Conservation (phyloP, 2,888 invertebrate species). For the Hyposoter didymator region DNA sequence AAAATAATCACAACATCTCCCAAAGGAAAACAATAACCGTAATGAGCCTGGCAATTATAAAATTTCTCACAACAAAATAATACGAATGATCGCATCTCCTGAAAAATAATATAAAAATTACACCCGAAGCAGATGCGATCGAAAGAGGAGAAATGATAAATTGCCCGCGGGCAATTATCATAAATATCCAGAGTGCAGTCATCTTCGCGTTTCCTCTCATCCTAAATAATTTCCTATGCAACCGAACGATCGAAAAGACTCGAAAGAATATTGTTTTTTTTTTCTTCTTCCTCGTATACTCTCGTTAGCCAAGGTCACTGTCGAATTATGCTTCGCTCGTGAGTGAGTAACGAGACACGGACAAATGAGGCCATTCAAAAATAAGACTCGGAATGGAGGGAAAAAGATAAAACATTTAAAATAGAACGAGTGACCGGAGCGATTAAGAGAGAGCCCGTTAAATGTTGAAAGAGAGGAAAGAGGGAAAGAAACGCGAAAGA, state of each 20-base stretch:
- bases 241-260: background rate
- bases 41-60: background rate
- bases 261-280: background rate
- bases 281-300: constrained; percentile 5
- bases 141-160: background rate
- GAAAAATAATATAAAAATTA: background rate
- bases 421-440: constrained; percentile 16
- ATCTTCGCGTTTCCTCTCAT: constrained; percentile 15
- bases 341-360: constrained; percentile 33
- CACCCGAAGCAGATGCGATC: background rate
- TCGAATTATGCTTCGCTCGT: constrained; percentile 12
- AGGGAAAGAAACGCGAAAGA: constrained; percentile 42
- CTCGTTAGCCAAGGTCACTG: constrained; percentile 50
- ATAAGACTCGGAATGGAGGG: constrained; percentile 6
- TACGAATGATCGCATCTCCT: background rate
- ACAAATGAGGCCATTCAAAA: constrained; percentile 13
- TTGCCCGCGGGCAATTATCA: constrained; percentile 1
- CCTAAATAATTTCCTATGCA: constrained; percentile 5
- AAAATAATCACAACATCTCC: background rate
- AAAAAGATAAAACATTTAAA: constrained; percentile 15
- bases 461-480: constrained; percentile 51
- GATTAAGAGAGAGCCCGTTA: constrained; percentile 50
- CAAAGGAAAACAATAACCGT: background rate
- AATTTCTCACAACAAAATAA: constrained; percentile 3
- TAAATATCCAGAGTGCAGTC: constrained; percentile 14